These are phyloP conservation scores for Prionchulus punctatus DNA, from an alignment of 2,888 invertebrate genomes.

Conservation along the genomic window DNA sequence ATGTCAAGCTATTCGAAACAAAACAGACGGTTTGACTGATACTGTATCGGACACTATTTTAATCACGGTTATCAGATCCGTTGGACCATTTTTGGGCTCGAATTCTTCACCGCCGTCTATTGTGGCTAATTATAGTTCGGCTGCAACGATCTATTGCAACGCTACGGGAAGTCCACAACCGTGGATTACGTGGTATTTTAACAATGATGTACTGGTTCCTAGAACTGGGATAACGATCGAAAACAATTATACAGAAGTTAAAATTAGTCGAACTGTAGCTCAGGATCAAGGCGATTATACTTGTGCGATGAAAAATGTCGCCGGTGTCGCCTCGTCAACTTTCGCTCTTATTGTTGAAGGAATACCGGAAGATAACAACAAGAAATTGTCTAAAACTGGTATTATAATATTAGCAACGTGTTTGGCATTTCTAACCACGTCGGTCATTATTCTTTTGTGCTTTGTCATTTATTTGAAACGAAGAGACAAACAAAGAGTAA, in stretches of 20 bases:
- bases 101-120: not conserved
- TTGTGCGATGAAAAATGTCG: not conserved
- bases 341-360: not conserved
- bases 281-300: not conserved
- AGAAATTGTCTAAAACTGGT: not conserved
- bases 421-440: not conserved
- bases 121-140: not conserved
- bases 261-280: not conserved
- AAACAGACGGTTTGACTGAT: too few species aligned
- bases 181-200: not conserved
- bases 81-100: not conserved
- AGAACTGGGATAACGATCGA: not conserved
- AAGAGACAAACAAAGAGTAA: too few species aligned
- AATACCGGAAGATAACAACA: not conserved
- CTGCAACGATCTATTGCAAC: not conserved
- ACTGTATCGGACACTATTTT: not conserved
- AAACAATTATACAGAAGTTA: not conserved
- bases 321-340: not conserved
- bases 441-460: not conserved
- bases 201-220: not conserved
- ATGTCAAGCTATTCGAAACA: not conserved
- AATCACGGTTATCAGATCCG: not conserved
- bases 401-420: not conserved
- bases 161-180: not conserved
- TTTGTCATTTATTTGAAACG: not conserved